Conservation (phyloP, 2,888 invertebrate genomes). For the Cyaniris semiargus region DNA sequence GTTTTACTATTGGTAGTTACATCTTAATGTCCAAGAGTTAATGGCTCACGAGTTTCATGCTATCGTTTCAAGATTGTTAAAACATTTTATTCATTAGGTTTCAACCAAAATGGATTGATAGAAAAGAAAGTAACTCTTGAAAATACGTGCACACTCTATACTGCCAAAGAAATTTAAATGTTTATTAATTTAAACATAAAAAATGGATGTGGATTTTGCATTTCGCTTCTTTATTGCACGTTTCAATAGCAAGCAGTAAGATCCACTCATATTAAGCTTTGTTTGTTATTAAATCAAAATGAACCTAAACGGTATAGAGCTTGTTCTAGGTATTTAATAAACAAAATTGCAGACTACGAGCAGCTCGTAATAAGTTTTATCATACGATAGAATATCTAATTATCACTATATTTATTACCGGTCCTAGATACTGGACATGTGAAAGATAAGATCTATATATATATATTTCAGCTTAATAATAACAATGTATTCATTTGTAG, state of each 20-base stretch:
- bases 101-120: too few relatives aligned
- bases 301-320: too few relatives aligned
- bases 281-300: too few relatives aligned
- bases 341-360: not conserved
- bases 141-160: too few relatives aligned
- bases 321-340: not conserved
- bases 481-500: slow-evolving; percentile 18
- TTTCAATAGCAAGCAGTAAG: too few relatives aligned
- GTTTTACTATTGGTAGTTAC: slow-evolving; percentile 12
- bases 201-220: too few relatives aligned
- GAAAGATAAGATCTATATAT: slow-evolving; percentile 7
- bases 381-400: slow-evolving; percentile 29
- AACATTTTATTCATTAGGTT: not conserved
- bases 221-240: too few relatives aligned
- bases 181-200: too few relatives aligned
- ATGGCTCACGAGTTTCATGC: slow-evolving; percentile 3
- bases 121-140: too few relatives aligned
- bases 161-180: too few relatives aligned
- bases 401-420: slow-evolving; percentile 25
- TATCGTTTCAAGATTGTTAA: not conserved
- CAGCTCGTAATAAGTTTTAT: slow-evolving; percentile 9
- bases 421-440: slow-evolving; percentile 11
- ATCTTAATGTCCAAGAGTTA: slow-evolving; percentile 6
- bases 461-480: slow-evolving; percentile 15
- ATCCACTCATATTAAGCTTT: too few relatives aligned